Percentiles rank a stretch among this genome's conserved stretches.
phyloP scores from a whole-genome alignment of 2,888 invertebrate species.

The Lydus trimaculatus region DNA sequence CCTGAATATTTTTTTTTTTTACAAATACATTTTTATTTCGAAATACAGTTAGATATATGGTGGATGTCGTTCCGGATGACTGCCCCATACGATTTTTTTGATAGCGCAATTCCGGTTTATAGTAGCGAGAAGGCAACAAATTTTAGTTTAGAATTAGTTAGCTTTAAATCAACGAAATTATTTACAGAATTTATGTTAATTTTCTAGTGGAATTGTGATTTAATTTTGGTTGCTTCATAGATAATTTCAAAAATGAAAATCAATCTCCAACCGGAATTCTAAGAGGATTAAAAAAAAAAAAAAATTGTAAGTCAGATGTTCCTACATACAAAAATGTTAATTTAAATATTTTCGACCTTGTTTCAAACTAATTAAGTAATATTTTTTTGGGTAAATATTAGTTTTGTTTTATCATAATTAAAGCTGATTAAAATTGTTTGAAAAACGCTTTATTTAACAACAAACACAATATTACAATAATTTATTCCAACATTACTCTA shows the following conservation, averaged over 20 bases:
- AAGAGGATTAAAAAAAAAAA: neutral
- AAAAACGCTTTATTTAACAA: neutral
- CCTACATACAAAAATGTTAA: neutral
- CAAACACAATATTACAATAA: neutral
- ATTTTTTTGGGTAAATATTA: neutral
- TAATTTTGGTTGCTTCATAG: neutral
- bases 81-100: conserved; percentile 36
- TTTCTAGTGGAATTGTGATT: neutral
- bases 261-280: neutral
- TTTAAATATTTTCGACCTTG: neutral
- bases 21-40: neutral
- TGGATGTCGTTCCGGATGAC: conserved; percentile 44
- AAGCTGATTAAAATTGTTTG: neutral
- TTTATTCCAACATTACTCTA: neutral
- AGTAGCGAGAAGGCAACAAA: conserved; percentile 8
- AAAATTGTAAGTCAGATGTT: neutral
- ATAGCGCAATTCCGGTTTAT: conserved; percentile 49
- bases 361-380: neutral
- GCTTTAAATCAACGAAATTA: neutral
- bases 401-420: conserved; percentile 2
- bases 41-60: conserved; percentile 40
- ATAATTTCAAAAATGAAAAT: neutral
- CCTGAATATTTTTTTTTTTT: neutral
- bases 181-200: conserved; percentile 1
- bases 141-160: neutral